Evolutionary conservation across 2,113 vertebrate species (phyloP).

Genomic region (Antechinus stuartii): DNA sequence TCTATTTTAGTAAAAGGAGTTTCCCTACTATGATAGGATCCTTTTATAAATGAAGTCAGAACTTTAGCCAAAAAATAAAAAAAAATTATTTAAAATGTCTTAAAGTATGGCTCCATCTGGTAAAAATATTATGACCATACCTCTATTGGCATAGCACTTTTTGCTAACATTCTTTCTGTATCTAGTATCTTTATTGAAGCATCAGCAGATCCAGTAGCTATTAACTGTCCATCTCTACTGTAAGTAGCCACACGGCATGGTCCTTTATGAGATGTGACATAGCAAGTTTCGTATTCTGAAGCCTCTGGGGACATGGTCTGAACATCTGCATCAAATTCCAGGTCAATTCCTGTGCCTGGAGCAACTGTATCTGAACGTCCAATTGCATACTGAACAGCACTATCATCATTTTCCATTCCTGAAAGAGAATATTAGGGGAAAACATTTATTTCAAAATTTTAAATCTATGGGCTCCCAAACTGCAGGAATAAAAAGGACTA

Average conservation of each 20-base stretch:
- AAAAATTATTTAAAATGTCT: background rate
- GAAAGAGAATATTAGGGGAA: conserved; percentile 63
- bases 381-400: conserved; percentile 96
- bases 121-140: conserved; percentile 76
- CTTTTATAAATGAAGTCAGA: background rate
- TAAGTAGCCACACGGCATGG: conserved; percentile 96
- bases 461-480: background rate
- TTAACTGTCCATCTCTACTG: conserved; percentile 96
- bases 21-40: background rate
- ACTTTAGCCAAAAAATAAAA: background rate
- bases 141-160: conserved; percentile 99
- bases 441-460: background rate
- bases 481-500: background rate
- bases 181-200: conserved; percentile 99
- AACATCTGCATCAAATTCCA: conserved; percentile 97
- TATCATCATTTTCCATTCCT: conserved; percentile 99
- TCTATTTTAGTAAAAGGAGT: background rate
- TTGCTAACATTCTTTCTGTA: conserved; percentile 98
- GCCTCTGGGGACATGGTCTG: conserved; percentile 99
- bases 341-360: conserved; percentile 96
- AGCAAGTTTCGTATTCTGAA: conserved; percentile 98
- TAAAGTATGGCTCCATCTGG: background rate
- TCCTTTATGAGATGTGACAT: conserved; percentile 98
- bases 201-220: conserved; percentile 96
- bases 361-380: conserved; percentile 97